Percentiles rank a stretch among this genome's conserved stretches.
Conservation (phyloP, 1,140 invertebrate species). For the Leptoteleia sp. region DNA sequence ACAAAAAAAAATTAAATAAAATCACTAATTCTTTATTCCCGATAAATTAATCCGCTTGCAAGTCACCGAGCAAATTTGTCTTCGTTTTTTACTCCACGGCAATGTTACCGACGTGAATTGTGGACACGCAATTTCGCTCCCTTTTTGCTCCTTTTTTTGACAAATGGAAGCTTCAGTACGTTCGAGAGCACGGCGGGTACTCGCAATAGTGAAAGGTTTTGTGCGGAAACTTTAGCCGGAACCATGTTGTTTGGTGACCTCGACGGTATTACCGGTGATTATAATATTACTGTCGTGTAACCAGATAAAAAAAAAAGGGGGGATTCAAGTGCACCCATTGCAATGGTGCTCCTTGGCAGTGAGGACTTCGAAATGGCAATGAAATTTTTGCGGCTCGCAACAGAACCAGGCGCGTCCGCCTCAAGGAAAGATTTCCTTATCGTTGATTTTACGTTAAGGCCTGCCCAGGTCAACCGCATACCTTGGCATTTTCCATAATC, state of each 20-base stretch:
- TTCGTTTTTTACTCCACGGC: neutral
- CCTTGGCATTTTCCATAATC: slow-evolving; percentile 63
- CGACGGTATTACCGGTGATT: slow-evolving; percentile 55
- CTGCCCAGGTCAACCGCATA: slow-evolving; percentile 49
- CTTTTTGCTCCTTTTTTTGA: slow-evolving; percentile 24
- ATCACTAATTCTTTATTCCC: too few relatives aligned
- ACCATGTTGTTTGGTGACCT: slow-evolving; percentile 60
- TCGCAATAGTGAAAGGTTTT: slow-evolving; percentile 60
- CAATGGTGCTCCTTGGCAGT: slow-evolving; percentile 57
- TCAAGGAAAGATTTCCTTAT: slow-evolving; percentile 62
- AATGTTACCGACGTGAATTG: slow-evolving; percentile 5
- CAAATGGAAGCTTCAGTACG: slow-evolving; percentile 44
- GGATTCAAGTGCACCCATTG: slow-evolving; percentile 58
- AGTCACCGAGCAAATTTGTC: too few relatives aligned
- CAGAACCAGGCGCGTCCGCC: slow-evolving; percentile 17
- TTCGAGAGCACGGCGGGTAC: slow-evolving; percentile 28
- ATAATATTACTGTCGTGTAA: slow-evolving; percentile 59
- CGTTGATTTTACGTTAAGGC: slow-evolving; percentile 54
- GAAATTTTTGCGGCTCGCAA: slow-evolving; percentile 56
- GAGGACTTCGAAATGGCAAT: slow-evolving; percentile 64
- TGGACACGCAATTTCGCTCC: too few relatives aligned
- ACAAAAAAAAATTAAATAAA: too few relatives aligned
- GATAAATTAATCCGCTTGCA: too few relatives aligned
- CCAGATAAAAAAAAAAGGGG: slow-evolving; percentile 38
- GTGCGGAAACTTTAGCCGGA: slow-evolving; percentile 61